A percentile compares a stretch with the other conserved stretches of the same genome.
Evolutionary conservation across 1,140 invertebrate genomes (phyloP).

Genomic region (Hyphantria cunea): DNA sequence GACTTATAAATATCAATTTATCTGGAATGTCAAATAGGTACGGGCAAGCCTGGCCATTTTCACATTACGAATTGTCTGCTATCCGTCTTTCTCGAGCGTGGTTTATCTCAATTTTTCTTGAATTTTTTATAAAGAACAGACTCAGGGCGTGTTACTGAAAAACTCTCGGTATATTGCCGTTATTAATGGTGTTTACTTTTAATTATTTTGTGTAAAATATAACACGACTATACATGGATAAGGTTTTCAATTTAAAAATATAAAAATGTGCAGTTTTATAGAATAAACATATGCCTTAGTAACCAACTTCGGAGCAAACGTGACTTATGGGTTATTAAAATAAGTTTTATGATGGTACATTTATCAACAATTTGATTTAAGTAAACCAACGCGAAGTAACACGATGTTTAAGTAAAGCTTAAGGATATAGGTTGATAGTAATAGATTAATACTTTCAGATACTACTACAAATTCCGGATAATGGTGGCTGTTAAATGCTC

Average conservation of each 20-base stretch:
- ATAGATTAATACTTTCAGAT: no score
- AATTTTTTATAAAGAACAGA: conserved; percentile 59
- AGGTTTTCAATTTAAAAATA: conserved; percentile 10
- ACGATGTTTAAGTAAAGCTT: no score
- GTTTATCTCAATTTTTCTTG: conserved; percentile 65
- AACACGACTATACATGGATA: background rate
- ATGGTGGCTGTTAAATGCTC: no score
- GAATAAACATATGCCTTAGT: background rate
- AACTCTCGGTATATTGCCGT: conserved; percentile 26
- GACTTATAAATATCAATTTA: conserved; percentile 81
- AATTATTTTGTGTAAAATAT: conserved; percentile 30
- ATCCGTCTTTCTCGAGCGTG: conserved; percentile 53
- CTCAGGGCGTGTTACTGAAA: conserved; percentile 24
- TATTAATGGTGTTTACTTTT: conserved; percentile 29
- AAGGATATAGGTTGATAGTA: no score
- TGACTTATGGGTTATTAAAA: background rate
- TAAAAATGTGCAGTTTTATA: background rate
- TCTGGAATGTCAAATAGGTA: conserved; percentile 73
- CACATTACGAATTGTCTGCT: conserved; percentile 60
- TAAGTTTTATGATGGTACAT: no score
- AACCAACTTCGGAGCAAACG: background rate
- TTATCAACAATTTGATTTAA: no score
- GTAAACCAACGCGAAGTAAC: no score
- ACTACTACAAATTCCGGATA: no score
- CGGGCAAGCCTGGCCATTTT: conserved; percentile 66